A percentile compares a stretch with the other conserved stretches of the same genome.
These are phyloP conservation scores for Stegana nigrithorax DNA, from an alignment of 2,888 invertebrate species.

Conservation along the genomic window DNA sequence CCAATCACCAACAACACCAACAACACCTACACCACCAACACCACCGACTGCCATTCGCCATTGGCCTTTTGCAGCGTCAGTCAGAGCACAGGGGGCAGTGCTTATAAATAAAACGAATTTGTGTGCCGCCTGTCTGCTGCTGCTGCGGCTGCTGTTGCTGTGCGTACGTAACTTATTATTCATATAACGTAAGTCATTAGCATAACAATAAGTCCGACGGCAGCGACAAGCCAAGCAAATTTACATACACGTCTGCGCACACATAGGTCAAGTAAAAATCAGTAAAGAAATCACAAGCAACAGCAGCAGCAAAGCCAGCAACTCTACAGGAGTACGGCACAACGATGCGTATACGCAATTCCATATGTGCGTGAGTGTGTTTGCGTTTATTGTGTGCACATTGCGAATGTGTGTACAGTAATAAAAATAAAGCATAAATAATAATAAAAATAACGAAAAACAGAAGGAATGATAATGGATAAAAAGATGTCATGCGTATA, in stretches of 20 bases:
- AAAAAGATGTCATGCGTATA: constrained; percentile 37
- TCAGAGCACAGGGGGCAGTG: not conserved
- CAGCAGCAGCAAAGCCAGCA: not conserved
- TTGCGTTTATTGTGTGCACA: not conserved
- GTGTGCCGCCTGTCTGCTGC: constrained; percentile 18
- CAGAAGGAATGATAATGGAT: constrained; percentile 53
- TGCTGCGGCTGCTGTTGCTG: constrained; percentile 9
- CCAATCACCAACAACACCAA: too few relatives aligned
- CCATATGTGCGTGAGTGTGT: not conserved
- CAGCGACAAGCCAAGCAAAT: not conserved
- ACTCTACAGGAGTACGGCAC: not conserved
- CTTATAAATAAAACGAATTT: constrained; percentile 8
- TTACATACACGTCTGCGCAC: not conserved
- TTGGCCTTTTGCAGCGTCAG: too few relatives aligned
- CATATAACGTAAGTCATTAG: constrained; percentile 60
- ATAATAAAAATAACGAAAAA: constrained; percentile 55
- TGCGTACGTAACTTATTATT: constrained; percentile 53
- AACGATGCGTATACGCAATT: constrained; percentile 52
- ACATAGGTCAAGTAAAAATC: not conserved
- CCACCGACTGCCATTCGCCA: too few relatives aligned
- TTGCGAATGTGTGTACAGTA: too few relatives aligned
- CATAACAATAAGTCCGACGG: constrained; percentile 48
- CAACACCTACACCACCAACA: too few relatives aligned
- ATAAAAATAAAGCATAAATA: constrained; percentile 59
- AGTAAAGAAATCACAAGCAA: not conserved